Evolutionary conservation across 2,797 vertebrate species (phyloP).

Genomic region (Echiichthys vipera): DNA sequence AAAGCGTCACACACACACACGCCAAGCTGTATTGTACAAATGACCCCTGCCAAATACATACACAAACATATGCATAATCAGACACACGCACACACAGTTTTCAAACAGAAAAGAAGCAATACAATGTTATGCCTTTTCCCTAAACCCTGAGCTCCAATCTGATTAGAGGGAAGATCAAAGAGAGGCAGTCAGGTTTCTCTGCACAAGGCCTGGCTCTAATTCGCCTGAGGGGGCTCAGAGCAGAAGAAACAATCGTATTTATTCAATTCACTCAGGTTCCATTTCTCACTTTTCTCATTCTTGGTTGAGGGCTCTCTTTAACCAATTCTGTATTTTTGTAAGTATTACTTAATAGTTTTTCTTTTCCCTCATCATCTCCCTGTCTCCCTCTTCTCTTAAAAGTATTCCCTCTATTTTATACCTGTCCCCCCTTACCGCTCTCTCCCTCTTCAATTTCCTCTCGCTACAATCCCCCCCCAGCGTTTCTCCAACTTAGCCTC

Average conservation of each 20-base stretch:
- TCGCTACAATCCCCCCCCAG: too few species aligned
- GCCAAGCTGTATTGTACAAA: not conserved
- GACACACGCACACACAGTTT: constrained; percentile 14
- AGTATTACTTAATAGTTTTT: not conserved
- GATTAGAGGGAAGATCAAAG: constrained; percentile 63
- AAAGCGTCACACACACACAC: not conserved
- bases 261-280: constrained; percentile 29
- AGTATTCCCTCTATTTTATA: not conserved
- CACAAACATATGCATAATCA: not conserved
- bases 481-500: constrained; percentile 15
- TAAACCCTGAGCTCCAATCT: constrained; percentile 54
- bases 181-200: constrained; percentile 35
- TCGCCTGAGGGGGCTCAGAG: constrained; percentile 26
- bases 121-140: constrained; percentile 30
- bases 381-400: not conserved
- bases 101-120: constrained; percentile 36
- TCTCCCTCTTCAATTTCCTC: not conserved
- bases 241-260: constrained; percentile 44
- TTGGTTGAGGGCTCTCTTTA: constrained; percentile 20
- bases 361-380: not conserved
- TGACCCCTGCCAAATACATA: not conserved
- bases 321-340: constrained; percentile 7
- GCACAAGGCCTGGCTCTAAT: constrained; percentile 46
- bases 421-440: not conserved
- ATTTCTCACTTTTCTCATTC: constrained; percentile 7